phyloP scores from a whole-genome alignment of 2,888 invertebrate genomes.

The Neuroscelio doddi region DNA sequence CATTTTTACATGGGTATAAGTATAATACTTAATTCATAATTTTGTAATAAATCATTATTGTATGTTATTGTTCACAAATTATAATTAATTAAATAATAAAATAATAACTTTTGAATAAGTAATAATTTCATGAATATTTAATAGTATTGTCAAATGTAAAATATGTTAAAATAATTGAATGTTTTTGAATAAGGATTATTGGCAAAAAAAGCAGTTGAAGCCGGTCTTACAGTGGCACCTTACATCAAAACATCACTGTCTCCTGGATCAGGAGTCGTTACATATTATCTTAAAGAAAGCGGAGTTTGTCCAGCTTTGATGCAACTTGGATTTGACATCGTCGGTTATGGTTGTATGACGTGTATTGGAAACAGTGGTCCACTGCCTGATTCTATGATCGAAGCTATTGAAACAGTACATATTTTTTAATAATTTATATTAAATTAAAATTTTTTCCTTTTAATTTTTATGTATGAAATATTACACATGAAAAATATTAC shows the following conservation, averaged over 20 bases:
- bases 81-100: not conserved
- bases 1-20: no score
- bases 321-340: conserved; percentile 92
- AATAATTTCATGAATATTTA: no score
- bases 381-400: conserved; percentile 79
- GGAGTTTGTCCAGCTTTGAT: conserved; percentile 92
- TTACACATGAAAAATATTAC: no score
- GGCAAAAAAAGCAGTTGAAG: conserved; percentile 94
- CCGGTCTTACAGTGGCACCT: conserved; percentile 89
- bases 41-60: no score
- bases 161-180: not conserved
- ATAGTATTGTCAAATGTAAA: no score
- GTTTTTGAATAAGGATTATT: conserved; percentile 77
- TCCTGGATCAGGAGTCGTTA: conserved; percentile 96
- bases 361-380: conserved; percentile 99
- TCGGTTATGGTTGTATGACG: conserved; percentile 99
- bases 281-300: conserved; percentile 90
- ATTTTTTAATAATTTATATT: conserved; percentile 1
- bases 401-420: conserved; percentile 64
- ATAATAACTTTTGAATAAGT: not conserved
- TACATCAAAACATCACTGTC: conserved; percentile 98
- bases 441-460: no score
- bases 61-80: no score
- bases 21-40: no score
- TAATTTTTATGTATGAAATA: no score